phyloP scores from a whole-genome alignment of 2,888 invertebrate species.

The Hypena proboscidalis region DNA sequence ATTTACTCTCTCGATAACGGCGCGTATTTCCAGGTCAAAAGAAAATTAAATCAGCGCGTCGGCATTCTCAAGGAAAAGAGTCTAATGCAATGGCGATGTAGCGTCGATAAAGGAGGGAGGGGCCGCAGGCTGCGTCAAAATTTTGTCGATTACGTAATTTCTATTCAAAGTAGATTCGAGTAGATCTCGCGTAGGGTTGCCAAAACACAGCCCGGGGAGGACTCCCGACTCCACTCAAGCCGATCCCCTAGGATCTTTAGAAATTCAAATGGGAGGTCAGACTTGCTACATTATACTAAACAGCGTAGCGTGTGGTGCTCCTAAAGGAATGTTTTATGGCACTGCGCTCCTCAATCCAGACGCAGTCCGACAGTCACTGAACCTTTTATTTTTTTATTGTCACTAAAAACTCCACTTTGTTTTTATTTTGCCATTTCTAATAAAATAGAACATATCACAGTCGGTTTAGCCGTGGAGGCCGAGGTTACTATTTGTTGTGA shows the following conservation, averaged over 20 bases:
- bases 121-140: conserved; percentile 60
- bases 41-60: conserved; percentile 53
- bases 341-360: conserved; percentile 15
- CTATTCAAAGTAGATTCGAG: conserved; percentile 68
- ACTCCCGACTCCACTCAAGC: conserved; percentile 36
- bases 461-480: conserved; percentile 11
- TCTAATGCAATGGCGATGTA: conserved; percentile 52
- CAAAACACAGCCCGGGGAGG: conserved; percentile 43
- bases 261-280: conserved; percentile 61
- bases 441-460: conserved; percentile 15
- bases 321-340: conserved; percentile 26
- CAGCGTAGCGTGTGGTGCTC: conserved; percentile 35
- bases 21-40: conserved; percentile 43
- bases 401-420: conserved; percentile 24
- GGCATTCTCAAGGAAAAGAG: conserved; percentile 42
- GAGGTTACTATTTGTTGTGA: conserved; percentile 32
- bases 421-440: conserved; percentile 13
- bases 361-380: conserved; percentile 23
- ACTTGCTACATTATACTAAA: conserved; percentile 45
- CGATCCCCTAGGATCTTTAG: conserved; percentile 54
- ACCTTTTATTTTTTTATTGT: conserved; percentile 32
- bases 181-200: conserved; percentile 48
- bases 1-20: conserved; percentile 36
- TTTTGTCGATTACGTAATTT: conserved; percentile 67
- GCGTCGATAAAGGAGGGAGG: conserved; percentile 54